phyloP scores from a whole-genome alignment of 2,797 vertebrate species.

The Leptatherina wallacei region DNA sequence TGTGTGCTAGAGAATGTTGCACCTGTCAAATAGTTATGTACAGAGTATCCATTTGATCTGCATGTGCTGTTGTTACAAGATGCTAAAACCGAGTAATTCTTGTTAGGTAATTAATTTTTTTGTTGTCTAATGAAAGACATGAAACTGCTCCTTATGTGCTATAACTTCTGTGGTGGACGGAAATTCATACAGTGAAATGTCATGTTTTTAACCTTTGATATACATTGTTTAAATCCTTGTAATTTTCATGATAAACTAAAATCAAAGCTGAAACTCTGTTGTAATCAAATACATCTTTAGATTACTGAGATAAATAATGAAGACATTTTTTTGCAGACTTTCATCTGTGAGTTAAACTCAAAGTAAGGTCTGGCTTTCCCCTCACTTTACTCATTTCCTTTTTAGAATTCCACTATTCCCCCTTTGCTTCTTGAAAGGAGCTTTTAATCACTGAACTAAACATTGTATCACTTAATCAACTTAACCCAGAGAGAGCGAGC shows the following conservation, averaged over 20 bases:
- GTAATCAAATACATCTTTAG: constrained; percentile 1
- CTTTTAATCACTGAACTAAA: constrained; percentile 59
- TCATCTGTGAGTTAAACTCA: not conserved
- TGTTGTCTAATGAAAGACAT: constrained; percentile 36
- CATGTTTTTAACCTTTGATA: not conserved
- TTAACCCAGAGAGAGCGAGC: constrained; percentile 31
- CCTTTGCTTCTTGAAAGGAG: constrained; percentile 33
- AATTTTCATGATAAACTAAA: not conserved
- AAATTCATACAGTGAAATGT: not conserved
- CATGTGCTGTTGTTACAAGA: constrained; percentile 46
- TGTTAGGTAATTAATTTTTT: constrained; percentile 48
- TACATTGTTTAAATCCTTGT: not conserved
- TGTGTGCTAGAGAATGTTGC: constrained; percentile 52
- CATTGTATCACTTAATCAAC: constrained; percentile 50
- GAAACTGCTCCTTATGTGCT: not conserved
- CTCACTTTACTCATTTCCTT: constrained; percentile 40
- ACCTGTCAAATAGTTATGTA: constrained; percentile 65
- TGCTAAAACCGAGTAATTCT: constrained; percentile 17
- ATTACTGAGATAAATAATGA: constrained; percentile 2
- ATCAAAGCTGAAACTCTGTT: not conserved
- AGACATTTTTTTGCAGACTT: not conserved
- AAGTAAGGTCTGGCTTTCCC: not conserved
- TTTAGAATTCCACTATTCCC: constrained; percentile 38
- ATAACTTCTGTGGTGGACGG: not conserved
- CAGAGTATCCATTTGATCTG: constrained; percentile 38